Evolutionary conservation across 1,140 invertebrate species (phyloP).

Genomic region (Chironomus tepperi): DNA sequence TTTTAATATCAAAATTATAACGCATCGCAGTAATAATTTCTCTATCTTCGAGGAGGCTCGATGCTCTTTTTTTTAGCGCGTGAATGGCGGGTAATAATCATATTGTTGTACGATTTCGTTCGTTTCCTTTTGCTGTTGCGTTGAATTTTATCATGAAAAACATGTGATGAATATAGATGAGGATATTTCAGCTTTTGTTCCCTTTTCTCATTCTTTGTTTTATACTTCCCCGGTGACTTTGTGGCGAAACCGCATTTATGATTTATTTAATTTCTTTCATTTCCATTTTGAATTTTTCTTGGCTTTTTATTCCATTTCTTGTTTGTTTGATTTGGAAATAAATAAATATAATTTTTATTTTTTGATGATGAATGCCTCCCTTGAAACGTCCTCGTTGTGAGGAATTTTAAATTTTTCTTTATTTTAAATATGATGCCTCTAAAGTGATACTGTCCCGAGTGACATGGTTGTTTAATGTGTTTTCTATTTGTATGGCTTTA

Average conservation of each 20-base stretch:
- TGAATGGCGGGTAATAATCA: constrained; percentile 17
- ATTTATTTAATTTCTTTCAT: constrained; percentile 21
- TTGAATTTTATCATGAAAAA: constrained; percentile 19
- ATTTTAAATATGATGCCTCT: too few relatives aligned
- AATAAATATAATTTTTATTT: too few relatives aligned
- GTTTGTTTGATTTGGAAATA: not conserved
- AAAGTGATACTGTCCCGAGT: too few relatives aligned
- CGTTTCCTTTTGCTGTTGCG: not conserved
- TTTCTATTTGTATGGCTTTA: too few relatives aligned
- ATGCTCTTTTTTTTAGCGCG: not conserved
- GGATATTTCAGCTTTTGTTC: not conserved
- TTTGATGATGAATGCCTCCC: constrained; percentile 1
- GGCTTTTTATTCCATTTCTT: not conserved
- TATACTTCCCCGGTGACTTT: not conserved
- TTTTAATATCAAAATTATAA: constrained; percentile 24
- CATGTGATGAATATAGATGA: constrained; percentile 24
- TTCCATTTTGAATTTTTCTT: not conserved
- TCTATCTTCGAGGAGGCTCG: not conserved
- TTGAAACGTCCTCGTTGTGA: not conserved
- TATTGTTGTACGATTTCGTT: constrained; percentile 18
- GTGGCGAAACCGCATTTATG: not conserved
- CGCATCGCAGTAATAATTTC: constrained; percentile 21
- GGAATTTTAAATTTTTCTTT: too few relatives aligned
- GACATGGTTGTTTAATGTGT: too few relatives aligned
- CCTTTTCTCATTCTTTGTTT: not conserved